Base-by-base conservation (phyloP, 2,113 vertebrate species). In the Oryzias woworae region DNA sequence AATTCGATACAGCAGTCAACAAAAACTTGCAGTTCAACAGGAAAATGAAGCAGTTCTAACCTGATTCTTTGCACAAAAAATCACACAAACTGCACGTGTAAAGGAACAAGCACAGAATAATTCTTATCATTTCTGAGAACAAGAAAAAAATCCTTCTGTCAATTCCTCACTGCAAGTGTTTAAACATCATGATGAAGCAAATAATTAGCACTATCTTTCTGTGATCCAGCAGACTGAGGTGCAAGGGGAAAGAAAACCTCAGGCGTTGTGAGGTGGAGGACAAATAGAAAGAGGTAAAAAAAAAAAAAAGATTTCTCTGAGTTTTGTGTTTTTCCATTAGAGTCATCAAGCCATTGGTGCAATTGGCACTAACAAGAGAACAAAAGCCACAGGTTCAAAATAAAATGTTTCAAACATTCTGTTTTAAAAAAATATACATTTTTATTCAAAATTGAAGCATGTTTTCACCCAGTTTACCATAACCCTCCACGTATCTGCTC, bases 131-230 rank as follows among this genome's bases (percentile, higher is more conserved):
- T 14, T 54, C 14, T 53, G 8, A 0, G 8, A 47, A 24, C 50
- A 36, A 42, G 54, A 70, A 71, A 46, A 43, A 44, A 66, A 54
- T 41, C 4, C 55, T 58, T 20, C 7, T 22, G 28, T 53, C 44
- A 28, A 26, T 71, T 48, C 7, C 1, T 59, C 44, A 69, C 51
- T 49, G 42, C 73, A 68, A 63, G 67, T 64, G 18, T 71, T 43
- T 55, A 72, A 64, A 71, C 62, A 44, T 20, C 64, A 62, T 10
- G 20, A 71, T 69, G 55, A 58, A 75, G 58, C 2, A n/a, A 49
- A 73, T 82, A 91, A 88, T 90, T 88, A 88, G 70, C 52, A 23
- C 56, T 58, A 66, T 83, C 75, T 84, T 52, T 42, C 44, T 72
- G 69, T 87, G 82, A 86, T 85, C 67, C 47, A 66, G 45, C 54